Evolutionary conservation across 2,797 vertebrate species (phyloP).

Genomic region (Hypotaenidia okinawae): DNA sequence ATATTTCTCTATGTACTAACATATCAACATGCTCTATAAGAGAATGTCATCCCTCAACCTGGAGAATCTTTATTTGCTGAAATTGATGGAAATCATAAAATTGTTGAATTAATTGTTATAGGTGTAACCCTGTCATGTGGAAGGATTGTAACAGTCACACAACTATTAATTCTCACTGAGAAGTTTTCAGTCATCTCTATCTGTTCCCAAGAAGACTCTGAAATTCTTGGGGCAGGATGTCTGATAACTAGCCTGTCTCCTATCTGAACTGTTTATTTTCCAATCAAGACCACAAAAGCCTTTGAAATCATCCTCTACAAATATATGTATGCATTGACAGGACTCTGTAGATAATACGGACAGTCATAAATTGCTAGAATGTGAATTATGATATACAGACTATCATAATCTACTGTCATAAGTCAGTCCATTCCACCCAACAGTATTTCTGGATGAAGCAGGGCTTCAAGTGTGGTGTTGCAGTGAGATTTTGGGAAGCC

Average conservation of each 20-base stretch:
- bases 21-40: fast-evolving
- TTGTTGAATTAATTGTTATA: not conserved
- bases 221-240: not conserved
- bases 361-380: not conserved
- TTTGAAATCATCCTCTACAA: not conserved
- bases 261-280: not conserved
- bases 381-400: not conserved
- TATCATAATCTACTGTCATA: not conserved
- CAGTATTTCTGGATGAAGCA: not conserved
- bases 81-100: not conserved
- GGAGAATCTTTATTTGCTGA: not conserved
- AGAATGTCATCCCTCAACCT: not conserved
- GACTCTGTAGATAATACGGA: not conserved
- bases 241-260: not conserved
- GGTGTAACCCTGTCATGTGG: not conserved
- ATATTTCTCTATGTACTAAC: not conserved
- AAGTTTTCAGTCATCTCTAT: not conserved
- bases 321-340: not conserved
- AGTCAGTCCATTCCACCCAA: not conserved
- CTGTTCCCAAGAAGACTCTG: not conserved
- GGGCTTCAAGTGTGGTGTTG: not conserved
- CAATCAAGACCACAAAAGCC: not conserved
- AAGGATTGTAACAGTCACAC: not conserved
- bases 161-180: not conserved
- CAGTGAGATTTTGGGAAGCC: not conserved